Evolutionary conservation across 1,140 invertebrate genomes (phyloP).

Genomic region (Zaprionus kolodkinae): DNA sequence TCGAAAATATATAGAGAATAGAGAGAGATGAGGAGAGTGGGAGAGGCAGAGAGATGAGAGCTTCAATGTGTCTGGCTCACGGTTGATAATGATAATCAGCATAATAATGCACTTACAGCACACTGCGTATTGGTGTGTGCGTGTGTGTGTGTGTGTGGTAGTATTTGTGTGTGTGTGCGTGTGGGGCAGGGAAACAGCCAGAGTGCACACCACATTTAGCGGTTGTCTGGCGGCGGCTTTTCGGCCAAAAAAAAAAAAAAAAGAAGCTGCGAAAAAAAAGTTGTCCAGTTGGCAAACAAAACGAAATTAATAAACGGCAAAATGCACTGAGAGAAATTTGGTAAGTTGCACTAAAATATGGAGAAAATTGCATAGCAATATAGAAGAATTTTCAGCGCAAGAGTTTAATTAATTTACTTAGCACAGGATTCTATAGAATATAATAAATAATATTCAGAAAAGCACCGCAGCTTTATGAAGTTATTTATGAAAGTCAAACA

Average conservation of each 20-base stretch:
- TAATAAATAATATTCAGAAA: no score
- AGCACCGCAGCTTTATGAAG: no score
- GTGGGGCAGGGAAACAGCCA: not conserved
- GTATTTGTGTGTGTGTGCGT: no score
- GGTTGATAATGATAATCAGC: slow-evolving; percentile 72
- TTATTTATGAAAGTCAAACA: no score
- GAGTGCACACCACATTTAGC: slow-evolving; percentile 11
- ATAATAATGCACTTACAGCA: slow-evolving; percentile 73
- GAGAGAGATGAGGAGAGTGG: not conserved
- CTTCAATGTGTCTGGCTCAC: slow-evolving; percentile 24
- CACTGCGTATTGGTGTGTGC: not conserved
- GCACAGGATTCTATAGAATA: no score
- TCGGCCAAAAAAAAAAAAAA: slow-evolving; percentile 46
- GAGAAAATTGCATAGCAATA: no score
- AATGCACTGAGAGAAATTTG: slow-evolving; percentile 19
- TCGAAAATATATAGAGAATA: not conserved
- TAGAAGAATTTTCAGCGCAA: no score
- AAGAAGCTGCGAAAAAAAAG: slow-evolving; percentile 42
- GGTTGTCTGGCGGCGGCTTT: slow-evolving; percentile 61
- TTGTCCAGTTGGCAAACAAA: slow-evolving; percentile 57
- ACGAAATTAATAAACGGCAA: slow-evolving; percentile 63
- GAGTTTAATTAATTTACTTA: no score
- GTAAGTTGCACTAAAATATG: not conserved
- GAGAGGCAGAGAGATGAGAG: slow-evolving; percentile 13
- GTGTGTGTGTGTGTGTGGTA: not conserved